Evolutionary conservation across 2,888 invertebrate species (phyloP), one percentile per base, ranked within the genome.

Genomic region (Lasioglossum lativentre): DNA sequence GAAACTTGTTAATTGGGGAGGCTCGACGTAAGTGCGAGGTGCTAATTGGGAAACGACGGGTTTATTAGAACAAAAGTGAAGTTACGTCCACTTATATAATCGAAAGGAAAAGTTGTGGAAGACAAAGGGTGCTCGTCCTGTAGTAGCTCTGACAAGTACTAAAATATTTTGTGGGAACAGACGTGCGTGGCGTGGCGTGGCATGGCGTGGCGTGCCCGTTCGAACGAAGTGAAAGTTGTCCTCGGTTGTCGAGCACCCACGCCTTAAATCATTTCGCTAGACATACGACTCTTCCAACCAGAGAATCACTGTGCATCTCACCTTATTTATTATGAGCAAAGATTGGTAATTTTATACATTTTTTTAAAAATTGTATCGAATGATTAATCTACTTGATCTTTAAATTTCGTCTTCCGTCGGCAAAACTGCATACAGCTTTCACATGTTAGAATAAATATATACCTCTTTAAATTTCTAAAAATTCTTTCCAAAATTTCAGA

Each of bases 191-290:
- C 27, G 72, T 71, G 30, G 47, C 59, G 14, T 27, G n/a, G 56
- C 6, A 27, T 40, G 83, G 63, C 30, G 63, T 59, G 34, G 42
- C 68, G 30, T 34, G 66, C 72, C 68, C 74, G 75, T 82, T 72
- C 86, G 78, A 88, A 88, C 14, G 84, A 80, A 88, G 88, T 86
- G 88, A 88, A 88, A 88, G 88, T 88, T 63, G 70, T 73, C 74
- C 78, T 47, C 82, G 75, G 75, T 82, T 71, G 82, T 47, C 27
- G 40, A 30, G 30, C 74, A 23, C 75, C 66, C 73, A 27, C 42
- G 40, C 63, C 59, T 78, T 47, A 66, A 78, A 86, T 86, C 86
- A 56, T 68, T 40, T 59, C 27, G 14, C 27, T 23, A 23, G 42
- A 73, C 40, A 5, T 30, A 23, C 68, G 47, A 27, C 52, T 40